Conservation (phyloP, 1,140 invertebrate species). For the Carcinoscorpius rotundicauda region DNA sequence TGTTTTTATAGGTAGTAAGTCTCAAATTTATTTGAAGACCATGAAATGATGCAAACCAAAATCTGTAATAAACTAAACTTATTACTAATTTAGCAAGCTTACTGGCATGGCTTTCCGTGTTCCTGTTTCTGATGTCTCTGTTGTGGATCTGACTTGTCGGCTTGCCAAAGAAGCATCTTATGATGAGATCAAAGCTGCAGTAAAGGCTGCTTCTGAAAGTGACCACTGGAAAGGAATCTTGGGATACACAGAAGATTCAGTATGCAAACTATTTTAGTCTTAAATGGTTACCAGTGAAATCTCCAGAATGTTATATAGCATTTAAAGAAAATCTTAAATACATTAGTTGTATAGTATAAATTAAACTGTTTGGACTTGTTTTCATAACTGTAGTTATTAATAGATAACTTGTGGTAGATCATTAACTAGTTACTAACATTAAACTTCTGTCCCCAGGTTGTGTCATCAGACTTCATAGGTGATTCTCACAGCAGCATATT, state of each 20-base stretch:
- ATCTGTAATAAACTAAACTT: too few species aligned
- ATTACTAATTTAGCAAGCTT: slow-evolving; percentile 17
- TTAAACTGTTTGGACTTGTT: too few species aligned
- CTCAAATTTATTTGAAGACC: neutral
- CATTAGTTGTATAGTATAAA: too few species aligned
- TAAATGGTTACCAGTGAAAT: slow-evolving; percentile 2
- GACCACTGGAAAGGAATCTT: slow-evolving; percentile 70
- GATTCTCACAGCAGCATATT: slow-evolving; percentile 79
- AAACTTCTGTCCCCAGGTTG: slow-evolving; percentile 39
- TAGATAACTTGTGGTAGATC: too few species aligned
- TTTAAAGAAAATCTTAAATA: too few species aligned
- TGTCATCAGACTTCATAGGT: slow-evolving; percentile 84
- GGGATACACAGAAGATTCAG: slow-evolving; percentile 84
- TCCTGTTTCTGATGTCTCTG: slow-evolving; percentile 88
- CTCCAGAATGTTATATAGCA: too few species aligned
- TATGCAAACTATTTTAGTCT: slow-evolving; percentile 11
- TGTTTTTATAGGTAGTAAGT: too few species aligned
- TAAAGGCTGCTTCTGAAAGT: slow-evolving; percentile 67
- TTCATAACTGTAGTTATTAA: too few species aligned
- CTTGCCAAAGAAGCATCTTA: slow-evolving; percentile 54
- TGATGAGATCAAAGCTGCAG: slow-evolving; percentile 76
- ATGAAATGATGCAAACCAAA: too few species aligned
- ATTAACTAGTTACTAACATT: too few species aligned
- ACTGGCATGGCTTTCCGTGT: slow-evolving; percentile 90
- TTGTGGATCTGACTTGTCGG: slow-evolving; percentile 80